Base-by-base conservation (phyloP, 2,113 vertebrate genomes). In the Eidolon helvum region DNA sequence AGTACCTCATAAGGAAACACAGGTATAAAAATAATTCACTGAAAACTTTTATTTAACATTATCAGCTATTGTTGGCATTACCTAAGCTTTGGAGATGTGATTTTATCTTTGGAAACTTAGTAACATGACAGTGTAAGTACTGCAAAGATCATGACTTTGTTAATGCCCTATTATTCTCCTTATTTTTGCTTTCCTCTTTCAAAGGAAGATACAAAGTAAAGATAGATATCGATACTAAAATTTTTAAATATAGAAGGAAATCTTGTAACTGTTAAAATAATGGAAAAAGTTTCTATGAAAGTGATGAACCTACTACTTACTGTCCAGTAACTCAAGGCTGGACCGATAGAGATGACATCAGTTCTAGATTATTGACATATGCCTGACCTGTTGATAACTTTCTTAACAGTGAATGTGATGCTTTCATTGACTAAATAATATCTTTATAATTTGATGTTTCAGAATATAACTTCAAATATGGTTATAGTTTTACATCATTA, bases 1-100 rank as follows among this genome's bases (percentile, higher is more conserved):
- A 99, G 99, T 99, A 99, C 98, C 99, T 99, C 97, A 99, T 99
- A 98, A 98, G 99, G 97, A 99, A 99, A 95, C 99, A 99, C 99
- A 99, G 99, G 99, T 99, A 98, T 1, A 53, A 74, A 89, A 97
- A 38, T 45, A 75, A 69, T 61, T 95, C 38, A 69, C 12, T 92
- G 57, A 87, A 80, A 53, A 78, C 33, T 78, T 93, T 35, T 35
- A 79, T 24, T 92, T 83, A 91, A 48, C 11, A 79, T 93, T 57
- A 74, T 77, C 26, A 57, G 7, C 66, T 88, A 0, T 71, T 93
- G 28, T 79, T 95, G 12, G 4, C 53, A 18, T 92, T 82, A 94
- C 15, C 30, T 74, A 71, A 48, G 19, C 45, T 80, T 78, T 87
- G 6, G 8, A 75, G 24, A 68, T 35, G 10, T 4, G 11, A 16